A percentile compares a stretch with the other conserved stretches of the same genome.
Conservation (phyloP, 1,140 invertebrate species). For the Lineus longissimus region DNA sequence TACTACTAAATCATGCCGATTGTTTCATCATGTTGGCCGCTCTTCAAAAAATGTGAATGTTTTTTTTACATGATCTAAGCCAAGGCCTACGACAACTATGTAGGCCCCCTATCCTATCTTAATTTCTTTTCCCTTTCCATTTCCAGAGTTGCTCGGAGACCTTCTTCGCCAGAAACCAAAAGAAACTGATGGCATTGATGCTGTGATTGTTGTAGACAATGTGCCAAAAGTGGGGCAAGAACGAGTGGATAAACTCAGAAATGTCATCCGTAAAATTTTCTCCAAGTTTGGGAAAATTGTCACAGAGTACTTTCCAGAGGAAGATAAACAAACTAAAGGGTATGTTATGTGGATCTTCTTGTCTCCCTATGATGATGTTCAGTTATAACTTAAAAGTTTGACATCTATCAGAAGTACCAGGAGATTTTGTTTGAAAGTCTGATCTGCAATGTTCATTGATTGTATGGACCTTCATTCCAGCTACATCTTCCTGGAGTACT, state of each 20-base stretch:
- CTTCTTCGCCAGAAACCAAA: slow-evolving; percentile 81
- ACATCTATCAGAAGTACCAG: slow-evolving; percentile 8
- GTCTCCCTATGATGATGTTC: no score
- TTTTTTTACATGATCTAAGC: no score
- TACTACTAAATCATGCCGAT: not conserved
- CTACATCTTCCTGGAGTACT: slow-evolving; percentile 91
- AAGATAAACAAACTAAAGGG: slow-evolving; percentile 85
- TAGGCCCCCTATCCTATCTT: no score
- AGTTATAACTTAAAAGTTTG: slow-evolving; percentile 22
- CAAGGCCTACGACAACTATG: no score
- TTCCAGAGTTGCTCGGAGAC: slow-evolving; percentile 83
- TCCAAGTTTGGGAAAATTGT: slow-evolving; percentile 86
- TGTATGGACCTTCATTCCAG: slow-evolving; percentile 31
- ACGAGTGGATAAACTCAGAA: slow-evolving; percentile 85
- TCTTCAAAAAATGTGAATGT: not conserved
- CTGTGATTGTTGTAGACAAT: slow-evolving; percentile 93
- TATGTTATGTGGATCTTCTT: slow-evolving; percentile 38
- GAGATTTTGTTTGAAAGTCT: not conserved
- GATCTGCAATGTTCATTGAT: not conserved
- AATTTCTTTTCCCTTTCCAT: slow-evolving; percentile 22
- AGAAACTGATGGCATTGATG: slow-evolving; percentile 92
- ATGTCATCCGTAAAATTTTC: slow-evolving; percentile 89
- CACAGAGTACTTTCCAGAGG: slow-evolving; percentile 84
- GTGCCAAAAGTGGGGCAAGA: slow-evolving; percentile 91
- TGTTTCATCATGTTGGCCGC: not conserved